Evolutionary conservation across 2,797 vertebrate genomes (phyloP).

Genomic region (Microtus obscurus): DNA sequence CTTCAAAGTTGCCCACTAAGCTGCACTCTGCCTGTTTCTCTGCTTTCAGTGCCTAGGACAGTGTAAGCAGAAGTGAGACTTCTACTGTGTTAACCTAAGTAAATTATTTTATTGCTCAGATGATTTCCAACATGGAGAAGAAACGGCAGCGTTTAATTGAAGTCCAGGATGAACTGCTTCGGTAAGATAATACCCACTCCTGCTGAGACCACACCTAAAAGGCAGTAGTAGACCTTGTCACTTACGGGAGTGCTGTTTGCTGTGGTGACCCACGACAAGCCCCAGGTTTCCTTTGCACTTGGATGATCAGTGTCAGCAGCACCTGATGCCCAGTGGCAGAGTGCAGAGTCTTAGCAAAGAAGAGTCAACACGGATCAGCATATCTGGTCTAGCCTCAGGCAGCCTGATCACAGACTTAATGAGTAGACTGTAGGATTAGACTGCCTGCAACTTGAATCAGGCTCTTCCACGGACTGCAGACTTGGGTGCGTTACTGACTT

Average conservation of each 20-base stretch:
- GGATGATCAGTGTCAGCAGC: not conserved
- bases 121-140: constrained; percentile 84
- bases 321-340: not conserved
- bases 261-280: not conserved
- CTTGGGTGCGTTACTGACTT: not conserved
- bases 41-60: not conserved
- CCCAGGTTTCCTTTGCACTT: not conserved
- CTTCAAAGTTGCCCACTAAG: not conserved
- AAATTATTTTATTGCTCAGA: constrained; percentile 71
- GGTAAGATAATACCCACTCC: constrained; percentile 82
- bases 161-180: constrained; percentile 87
- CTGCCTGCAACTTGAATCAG: not conserved
- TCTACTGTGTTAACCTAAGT: not conserved
- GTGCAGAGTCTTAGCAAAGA: not conserved
- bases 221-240: accelerated
- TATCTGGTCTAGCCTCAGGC: not conserved
- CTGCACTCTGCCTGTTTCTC: not conserved
- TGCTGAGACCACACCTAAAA: not conserved
- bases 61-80: not conserved
- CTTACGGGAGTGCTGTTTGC: too few species aligned
- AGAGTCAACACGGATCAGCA: not conserved
- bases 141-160: constrained; percentile 88
- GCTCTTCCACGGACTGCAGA: not conserved
- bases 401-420: not conserved
- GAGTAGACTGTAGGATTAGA: not conserved